phyloP scores from a whole-genome alignment of 2,113 vertebrate genomes.

The Vidua chalybeata region DNA sequence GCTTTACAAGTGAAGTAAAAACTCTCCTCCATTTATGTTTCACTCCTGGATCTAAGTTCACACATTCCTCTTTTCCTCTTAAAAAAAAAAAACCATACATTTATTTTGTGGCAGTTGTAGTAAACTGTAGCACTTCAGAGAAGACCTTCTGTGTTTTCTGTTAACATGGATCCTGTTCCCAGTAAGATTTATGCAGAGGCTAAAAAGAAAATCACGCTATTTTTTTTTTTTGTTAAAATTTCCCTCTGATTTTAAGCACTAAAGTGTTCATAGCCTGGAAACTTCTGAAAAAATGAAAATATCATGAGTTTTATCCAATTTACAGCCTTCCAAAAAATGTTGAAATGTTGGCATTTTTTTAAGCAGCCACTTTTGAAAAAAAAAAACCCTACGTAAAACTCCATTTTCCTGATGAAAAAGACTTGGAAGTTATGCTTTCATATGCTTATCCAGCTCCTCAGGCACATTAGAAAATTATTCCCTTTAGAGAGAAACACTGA shows the following conservation, averaged over 20 bases:
- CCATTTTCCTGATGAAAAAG: not conserved
- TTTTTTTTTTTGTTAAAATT: not conserved
- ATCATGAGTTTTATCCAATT: not conserved
- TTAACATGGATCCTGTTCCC: constrained; percentile 22
- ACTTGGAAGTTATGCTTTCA: not conserved
- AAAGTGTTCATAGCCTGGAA: not conserved
- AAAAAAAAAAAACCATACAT: constrained; percentile 6
- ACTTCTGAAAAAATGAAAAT: not conserved
- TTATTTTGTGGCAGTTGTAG: constrained; percentile 24
- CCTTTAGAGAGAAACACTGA: not conserved
- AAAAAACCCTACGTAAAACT: not conserved
- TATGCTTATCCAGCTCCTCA: not conserved
- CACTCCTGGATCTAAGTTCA: constrained; percentile 40
- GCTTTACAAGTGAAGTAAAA: not conserved
- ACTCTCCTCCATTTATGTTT: not conserved
- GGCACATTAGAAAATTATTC: not conserved
- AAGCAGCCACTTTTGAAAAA: not conserved
- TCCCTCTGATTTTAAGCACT: not conserved
- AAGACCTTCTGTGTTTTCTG: constrained; percentile 54
- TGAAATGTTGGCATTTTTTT: not conserved
- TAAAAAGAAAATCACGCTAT: not conserved
- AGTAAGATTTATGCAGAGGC: constrained; percentile 34
- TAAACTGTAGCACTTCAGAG: constrained; percentile 41
- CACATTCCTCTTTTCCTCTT: constrained; percentile 1
- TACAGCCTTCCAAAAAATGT: not conserved